These are phyloP conservation scores for Poecilia wingei DNA, from an alignment of 2,797 vertebrate species.

Conservation along the genomic window DNA sequence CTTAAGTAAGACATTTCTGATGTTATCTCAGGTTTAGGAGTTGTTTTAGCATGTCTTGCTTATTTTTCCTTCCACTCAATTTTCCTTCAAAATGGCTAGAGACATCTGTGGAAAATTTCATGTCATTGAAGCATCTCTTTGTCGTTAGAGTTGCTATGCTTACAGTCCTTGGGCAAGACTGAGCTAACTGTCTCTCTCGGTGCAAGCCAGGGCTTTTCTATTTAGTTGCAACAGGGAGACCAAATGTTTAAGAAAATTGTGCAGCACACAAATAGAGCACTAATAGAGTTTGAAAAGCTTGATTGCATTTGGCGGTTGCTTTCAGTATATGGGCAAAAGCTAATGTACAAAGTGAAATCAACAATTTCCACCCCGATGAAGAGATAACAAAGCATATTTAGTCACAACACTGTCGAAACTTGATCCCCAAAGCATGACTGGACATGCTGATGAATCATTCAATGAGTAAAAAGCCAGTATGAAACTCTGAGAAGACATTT, in stretches of 20 bases:
- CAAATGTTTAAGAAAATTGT: background rate
- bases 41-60: too few relatives aligned
- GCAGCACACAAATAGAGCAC: background rate
- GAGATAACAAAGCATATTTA: constrained; percentile 1
- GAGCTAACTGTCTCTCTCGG: background rate
- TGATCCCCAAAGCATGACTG: constrained; percentile 3
- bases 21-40: background rate
- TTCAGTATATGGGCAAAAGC: background rate
- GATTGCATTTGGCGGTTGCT: background rate
- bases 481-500: constrained; percentile 2
- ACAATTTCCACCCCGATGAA: background rate
- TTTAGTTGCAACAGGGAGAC: background rate
- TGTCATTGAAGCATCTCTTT: background rate
- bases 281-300: constrained; percentile 4
- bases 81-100: background rate
- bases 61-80: background rate
- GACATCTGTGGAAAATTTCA: background rate
- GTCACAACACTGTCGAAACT: background rate
- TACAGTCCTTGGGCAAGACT: background rate
- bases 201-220: background rate
- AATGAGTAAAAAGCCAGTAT: background rate
- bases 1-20: background rate
- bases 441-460: constrained; percentile 3
- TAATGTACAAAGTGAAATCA: constrained; percentile 6
- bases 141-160: background rate